Evolutionary conservation across 2,797 vertebrate species (phyloP).

Genomic region (Limnodromus scolopaceus): DNA sequence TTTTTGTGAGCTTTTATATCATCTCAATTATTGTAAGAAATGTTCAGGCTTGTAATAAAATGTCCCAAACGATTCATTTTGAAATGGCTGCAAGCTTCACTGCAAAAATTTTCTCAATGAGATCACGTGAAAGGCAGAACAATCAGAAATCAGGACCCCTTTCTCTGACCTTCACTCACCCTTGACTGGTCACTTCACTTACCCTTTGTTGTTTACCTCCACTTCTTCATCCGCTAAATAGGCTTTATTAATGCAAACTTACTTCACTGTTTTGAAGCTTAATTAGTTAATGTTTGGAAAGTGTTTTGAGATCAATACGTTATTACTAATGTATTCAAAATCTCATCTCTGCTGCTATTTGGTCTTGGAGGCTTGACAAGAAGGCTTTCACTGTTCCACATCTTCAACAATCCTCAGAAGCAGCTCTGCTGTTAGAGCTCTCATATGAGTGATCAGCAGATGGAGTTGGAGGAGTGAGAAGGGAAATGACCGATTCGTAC

Average conservation of each 20-base stretch:
- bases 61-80: background rate
- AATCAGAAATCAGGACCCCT: background rate
- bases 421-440: constrained; percentile 12
- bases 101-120: background rate
- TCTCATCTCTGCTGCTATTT: constrained; percentile 13
- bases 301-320: constrained; percentile 22
- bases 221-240: background rate
- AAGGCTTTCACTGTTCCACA: background rate
- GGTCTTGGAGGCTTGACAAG: constrained; percentile 38
- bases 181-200: background rate
- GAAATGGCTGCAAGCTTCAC: background rate
- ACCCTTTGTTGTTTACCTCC: background rate
- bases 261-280: background rate
- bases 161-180: background rate
- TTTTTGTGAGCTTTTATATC: background rate
- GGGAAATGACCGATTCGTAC: background rate
- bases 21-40: background rate
- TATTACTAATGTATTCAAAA: constrained; percentile 2
- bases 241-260: background rate
- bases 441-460: constrained; percentile 43
- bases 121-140: background rate
- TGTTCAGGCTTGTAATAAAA: background rate
- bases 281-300: constrained; percentile 19
- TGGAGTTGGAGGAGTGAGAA: constrained; percentile 40
- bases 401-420: background rate